phyloP scores from a whole-genome alignment of 92 coral and sea anemone genomes.

The Porites divaricata region DNA sequence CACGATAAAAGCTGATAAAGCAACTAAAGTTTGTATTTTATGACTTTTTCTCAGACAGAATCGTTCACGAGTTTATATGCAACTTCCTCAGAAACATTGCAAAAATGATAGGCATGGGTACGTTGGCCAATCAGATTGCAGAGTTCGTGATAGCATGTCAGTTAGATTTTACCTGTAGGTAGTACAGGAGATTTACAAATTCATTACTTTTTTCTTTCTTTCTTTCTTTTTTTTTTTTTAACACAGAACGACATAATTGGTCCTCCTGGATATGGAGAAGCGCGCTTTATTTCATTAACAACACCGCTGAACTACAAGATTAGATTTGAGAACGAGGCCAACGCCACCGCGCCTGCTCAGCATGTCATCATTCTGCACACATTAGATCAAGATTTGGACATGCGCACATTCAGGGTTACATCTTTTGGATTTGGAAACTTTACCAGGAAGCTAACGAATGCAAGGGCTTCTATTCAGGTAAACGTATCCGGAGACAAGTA shows the following conservation, averaged over 20 bases:
- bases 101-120: no score
- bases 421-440: constrained; percentile 82
- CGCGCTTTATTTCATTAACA: constrained; percentile 71
- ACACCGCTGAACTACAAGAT: constrained; percentile 72
- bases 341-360: constrained; percentile 89
- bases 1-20: no score
- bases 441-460: constrained; percentile 35
- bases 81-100: no score
- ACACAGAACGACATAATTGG: constrained; percentile 85
- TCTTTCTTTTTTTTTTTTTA: not conserved
- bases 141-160: no score
- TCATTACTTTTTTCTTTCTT: not conserved
- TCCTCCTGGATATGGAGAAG: constrained; percentile 82
- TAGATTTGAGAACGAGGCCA: constrained; percentile 80
- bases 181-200: no score
- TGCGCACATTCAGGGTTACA: constrained; percentile 74
- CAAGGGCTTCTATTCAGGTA: constrained; percentile 74
- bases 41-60: no score
- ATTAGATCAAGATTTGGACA: constrained; percentile 73
- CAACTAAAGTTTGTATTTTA: no score
- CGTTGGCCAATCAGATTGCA: no score
- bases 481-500: not conserved
- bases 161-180: no score
- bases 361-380: constrained; percentile 70
- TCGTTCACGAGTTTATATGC: no score